Conservation (phyloP, 2,797 vertebrate genomes). For the Microctenopoma steveboyesi region DNA sequence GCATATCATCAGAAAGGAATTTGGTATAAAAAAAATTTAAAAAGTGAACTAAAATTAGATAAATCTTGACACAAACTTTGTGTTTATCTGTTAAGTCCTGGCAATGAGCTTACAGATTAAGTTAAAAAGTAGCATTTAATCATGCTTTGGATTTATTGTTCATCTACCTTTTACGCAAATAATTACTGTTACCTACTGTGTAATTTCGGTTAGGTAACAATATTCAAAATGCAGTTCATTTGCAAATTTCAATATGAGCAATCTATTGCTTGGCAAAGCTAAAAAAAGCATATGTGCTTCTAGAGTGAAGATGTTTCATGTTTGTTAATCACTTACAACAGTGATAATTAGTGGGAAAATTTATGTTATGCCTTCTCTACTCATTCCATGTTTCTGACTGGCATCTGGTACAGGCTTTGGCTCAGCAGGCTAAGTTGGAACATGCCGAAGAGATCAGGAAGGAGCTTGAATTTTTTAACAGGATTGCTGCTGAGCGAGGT, state of each 20-base stretch:
- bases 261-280: neutral
- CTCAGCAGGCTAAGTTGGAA: conserved; percentile 85
- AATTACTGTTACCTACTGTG: neutral
- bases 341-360: conserved; percentile 13
- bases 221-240: neutral
- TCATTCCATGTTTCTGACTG: conserved; percentile 51
- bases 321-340: conserved; percentile 22
- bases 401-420: conserved; percentile 81
- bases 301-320: conserved; percentile 8
- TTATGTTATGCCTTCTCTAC: conserved; percentile 17
- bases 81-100: conserved; percentile 1
- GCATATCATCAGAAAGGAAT: conserved; percentile 6
- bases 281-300: conserved; percentile 7
- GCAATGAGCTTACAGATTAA: neutral
- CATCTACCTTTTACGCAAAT: too few species aligned
- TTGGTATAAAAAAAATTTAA: conserved; percentile 1
- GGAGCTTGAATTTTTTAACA: conserved; percentile 83
- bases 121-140: neutral
- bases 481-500: conserved; percentile 82
- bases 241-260: conserved; percentile 5
- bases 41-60: conserved; percentile 1
- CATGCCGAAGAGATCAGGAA: conserved; percentile 81
- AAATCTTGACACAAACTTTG: conserved; percentile 1
- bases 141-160: too few species aligned
- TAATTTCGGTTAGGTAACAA: neutral